These are phyloP conservation scores for Dromiciops gliroides DNA, from an alignment of 2,113 vertebrate genomes.

Conservation along the genomic window DNA sequence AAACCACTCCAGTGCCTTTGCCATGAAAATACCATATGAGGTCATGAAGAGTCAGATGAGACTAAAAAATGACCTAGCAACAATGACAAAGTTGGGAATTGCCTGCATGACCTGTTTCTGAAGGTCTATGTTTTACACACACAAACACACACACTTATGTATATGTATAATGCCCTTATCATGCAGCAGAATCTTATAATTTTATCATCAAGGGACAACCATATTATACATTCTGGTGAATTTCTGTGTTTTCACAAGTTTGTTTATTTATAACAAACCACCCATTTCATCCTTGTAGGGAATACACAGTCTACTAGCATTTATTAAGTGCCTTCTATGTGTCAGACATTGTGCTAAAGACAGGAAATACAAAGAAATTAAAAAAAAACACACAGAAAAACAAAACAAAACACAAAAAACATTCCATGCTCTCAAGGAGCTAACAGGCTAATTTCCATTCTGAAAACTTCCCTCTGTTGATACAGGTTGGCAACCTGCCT, in stretches of 20 bases:
- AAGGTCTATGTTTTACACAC: constrained; percentile 49
- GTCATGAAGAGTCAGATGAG: no score
- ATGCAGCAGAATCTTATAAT: constrained; percentile 58
- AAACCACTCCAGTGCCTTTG: not conserved
- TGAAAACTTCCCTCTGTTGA: not conserved
- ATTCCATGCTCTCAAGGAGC: not conserved
- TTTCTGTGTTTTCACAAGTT: constrained; percentile 62
- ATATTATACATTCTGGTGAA: constrained; percentile 67
- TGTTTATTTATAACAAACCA: not conserved
- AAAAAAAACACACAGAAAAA: no score
- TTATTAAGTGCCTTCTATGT: not conserved
- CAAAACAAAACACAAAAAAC: no score
- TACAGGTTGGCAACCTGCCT: not conserved
- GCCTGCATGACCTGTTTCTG: constrained; percentile 59
- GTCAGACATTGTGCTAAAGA: not conserved
- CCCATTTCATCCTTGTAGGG: not conserved
- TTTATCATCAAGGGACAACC: constrained; percentile 59
- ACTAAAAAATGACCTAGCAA: no score
- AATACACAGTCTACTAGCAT: not conserved
- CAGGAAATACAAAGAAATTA: not conserved
- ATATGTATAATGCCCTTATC: constrained; percentile 54
- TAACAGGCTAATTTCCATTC: not conserved
- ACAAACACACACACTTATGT: no score
- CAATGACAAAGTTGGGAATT: constrained; percentile 31
- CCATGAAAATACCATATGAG: no score